These are phyloP conservation scores for cattle (Bos taurus) DNA, from an alignment of 2,113 vertebrate species.

Conservation along the genomic window ARS-UCD2.0 NC_037332.1:46028501-46029000, in stretches of 20 bases:
- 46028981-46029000: not conserved
- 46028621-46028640: not conserved
- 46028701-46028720: not conserved
- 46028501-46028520: not conserved
- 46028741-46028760: slow-evolving; percentile 12
- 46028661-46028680: not conserved
- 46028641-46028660: not conserved
- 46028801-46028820: slow-evolving; percentile 21
- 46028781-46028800: not conserved
- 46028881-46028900: slow-evolving; percentile 13
- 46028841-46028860: not conserved
- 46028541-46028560: not conserved
- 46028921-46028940: not conserved
- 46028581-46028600: slow-evolving; percentile 42
- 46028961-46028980: not conserved
- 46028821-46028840: not conserved
- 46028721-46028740: not conserved
- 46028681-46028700: slow-evolving; percentile 33
- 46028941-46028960: not conserved
- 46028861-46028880: not conserved
- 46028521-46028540: slow-evolving; percentile 6
- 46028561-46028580: not conserved
- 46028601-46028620: not conserved
- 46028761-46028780: not conserved
- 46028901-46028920: not conserved